These are phyloP conservation scores for Teleogryllus oceanicus DNA, from an alignment of 2,888 invertebrate genomes.

Conservation along the genomic window DNA sequence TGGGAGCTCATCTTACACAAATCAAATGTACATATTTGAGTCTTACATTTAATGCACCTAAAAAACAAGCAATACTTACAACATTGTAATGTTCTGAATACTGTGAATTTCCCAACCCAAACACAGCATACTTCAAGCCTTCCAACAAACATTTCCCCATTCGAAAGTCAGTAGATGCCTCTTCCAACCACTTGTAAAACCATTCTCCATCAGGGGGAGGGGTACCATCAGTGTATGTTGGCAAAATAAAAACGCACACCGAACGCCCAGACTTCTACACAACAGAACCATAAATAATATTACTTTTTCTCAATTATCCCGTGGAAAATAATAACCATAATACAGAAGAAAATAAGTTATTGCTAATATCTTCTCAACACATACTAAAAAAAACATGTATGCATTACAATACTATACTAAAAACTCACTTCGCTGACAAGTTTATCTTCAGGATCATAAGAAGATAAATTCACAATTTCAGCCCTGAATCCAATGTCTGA, in stretches of 20 bases:
- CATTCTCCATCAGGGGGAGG: slow-evolving; percentile 48
- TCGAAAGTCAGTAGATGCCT: slow-evolving; percentile 53
- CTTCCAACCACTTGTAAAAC: slow-evolving; percentile 55
- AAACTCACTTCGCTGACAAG: slow-evolving; percentile 30
- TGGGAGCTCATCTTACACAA: too few relatives aligned
- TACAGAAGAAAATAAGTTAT: too few relatives aligned
- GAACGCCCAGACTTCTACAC: slow-evolving; percentile 28
- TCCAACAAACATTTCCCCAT: slow-evolving; percentile 50
- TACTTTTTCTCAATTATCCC: too few relatives aligned
- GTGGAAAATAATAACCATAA: too few relatives aligned
- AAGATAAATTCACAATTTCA: slow-evolving; percentile 27
- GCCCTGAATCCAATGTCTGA: slow-evolving; percentile 12
- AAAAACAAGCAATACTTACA: slow-evolving; percentile 39
- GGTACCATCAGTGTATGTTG: slow-evolving; percentile 53
- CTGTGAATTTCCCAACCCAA: slow-evolving; percentile 55
- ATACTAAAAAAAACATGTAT: background rate
- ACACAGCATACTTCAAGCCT: slow-evolving; percentile 50
- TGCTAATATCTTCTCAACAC: background rate
- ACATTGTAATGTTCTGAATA: slow-evolving; percentile 50
- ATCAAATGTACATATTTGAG: too few relatives aligned
- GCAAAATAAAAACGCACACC: slow-evolving; percentile 49
- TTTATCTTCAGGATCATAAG: slow-evolving; percentile 33
- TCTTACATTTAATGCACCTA: too few relatives aligned
- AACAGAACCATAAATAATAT: background rate
- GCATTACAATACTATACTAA: background rate